Conservation (phyloP, 1,140 invertebrate genomes). For the Tyrophagus putrescentiae region DNA sequence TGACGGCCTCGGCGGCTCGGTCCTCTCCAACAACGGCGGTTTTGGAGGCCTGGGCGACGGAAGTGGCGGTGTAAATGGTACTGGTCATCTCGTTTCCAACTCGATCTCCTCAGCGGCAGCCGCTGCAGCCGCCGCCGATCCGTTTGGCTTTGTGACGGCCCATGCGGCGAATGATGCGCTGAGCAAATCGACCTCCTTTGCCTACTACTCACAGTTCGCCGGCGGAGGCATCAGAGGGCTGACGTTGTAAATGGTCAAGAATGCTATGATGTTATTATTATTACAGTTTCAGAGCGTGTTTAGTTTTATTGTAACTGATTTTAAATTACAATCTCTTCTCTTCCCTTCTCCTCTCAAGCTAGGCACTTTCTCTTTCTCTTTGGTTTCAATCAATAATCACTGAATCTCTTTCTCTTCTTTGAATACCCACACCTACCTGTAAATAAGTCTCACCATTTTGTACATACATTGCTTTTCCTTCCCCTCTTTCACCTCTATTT, state of each 20-base stretch:
- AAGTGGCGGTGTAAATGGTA: too few species aligned
- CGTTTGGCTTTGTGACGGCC: conserved; percentile 12
- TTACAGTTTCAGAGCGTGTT: background rate
- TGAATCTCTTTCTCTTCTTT: too few species aligned
- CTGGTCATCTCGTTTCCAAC: too few species aligned
- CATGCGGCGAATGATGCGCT: background rate
- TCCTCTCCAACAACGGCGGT: too few species aligned
- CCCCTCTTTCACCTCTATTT: too few species aligned
- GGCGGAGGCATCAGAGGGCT: conserved; percentile 18
- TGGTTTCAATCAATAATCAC: too few species aligned
- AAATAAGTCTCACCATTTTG: too few species aligned
- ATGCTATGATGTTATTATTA: background rate
- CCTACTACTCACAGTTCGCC: conserved; percentile 22
- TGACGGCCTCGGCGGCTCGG: too few species aligned
- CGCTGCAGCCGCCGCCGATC: background rate
- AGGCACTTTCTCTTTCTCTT: background rate
- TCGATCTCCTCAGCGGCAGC: background rate
- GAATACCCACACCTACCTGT: too few species aligned
- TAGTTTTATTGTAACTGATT: background rate
- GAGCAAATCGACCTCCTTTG: conserved; percentile 21
- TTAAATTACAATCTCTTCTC: background rate
- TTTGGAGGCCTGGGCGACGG: too few species aligned
- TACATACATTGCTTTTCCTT: too few species aligned
- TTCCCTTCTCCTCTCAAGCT: background rate
- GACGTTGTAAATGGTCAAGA: background rate